These are phyloP conservation scores for Pelvicachromis taeniatus DNA, from an alignment of 2,113 vertebrate species.

Conservation along the genomic window DNA sequence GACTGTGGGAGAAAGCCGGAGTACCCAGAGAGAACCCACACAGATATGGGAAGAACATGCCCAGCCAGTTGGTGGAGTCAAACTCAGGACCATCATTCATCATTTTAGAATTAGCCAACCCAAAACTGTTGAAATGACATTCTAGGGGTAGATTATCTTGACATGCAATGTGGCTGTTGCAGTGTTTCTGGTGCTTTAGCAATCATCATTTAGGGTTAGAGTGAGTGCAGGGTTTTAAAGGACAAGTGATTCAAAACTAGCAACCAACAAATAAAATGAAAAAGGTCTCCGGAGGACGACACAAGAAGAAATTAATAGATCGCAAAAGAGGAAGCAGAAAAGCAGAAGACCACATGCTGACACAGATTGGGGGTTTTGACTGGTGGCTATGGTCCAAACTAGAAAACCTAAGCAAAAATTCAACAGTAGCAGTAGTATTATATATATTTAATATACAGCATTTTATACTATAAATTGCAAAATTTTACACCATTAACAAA, in stretches of 20 bases:
- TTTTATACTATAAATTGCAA: not conserved
- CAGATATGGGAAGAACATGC: not conserved
- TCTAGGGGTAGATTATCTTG: not conserved
- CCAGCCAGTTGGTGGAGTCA: not conserved
- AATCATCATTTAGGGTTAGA: conserved; percentile 10
- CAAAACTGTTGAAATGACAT: not conserved
- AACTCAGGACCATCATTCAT: not conserved
- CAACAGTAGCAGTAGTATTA: not conserved
- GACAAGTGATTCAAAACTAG: not conserved
- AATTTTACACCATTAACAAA: not conserved
- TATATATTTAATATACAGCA: not conserved
- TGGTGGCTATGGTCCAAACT: not conserved
- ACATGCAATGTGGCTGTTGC: not conserved
- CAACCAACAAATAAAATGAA: not conserved
- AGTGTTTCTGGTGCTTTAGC: not conserved
- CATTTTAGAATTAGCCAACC: not conserved
- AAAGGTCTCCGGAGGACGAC: not conserved
- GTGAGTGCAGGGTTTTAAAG: not conserved
- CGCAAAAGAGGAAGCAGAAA: not conserved
- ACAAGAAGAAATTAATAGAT: not conserved
- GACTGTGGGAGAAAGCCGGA: not conserved
- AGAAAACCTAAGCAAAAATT: not conserved
- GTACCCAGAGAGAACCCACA: not conserved
- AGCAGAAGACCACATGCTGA: not conserved
- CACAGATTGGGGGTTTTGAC: not conserved